A percentile compares a stretch with the other conserved stretches of the same genome.
Evolutionary conservation across 2,888 invertebrate species (phyloP).

Genomic region (Ceratothoa steindachneri): DNA sequence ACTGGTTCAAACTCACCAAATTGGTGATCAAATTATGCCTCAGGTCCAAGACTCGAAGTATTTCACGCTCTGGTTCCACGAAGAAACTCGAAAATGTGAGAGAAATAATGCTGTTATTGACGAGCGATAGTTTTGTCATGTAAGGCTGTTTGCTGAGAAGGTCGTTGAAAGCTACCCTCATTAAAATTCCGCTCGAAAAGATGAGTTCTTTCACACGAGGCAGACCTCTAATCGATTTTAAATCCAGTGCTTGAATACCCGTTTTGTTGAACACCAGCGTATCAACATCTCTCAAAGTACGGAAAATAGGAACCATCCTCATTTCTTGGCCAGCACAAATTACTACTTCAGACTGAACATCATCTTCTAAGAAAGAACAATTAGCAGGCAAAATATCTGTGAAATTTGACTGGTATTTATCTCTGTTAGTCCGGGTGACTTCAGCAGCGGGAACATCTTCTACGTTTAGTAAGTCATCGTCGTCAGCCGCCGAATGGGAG

Average conservation of each 20-base stretch:
- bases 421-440: too few relatives aligned
- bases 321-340: not conserved
- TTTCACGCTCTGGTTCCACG: not conserved
- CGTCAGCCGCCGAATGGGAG: too few relatives aligned
- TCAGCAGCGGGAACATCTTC: too few relatives aligned
- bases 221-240: not conserved
- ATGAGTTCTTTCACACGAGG: not conserved
- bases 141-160: not conserved
- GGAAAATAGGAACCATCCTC: not conserved
- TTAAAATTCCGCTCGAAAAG: not conserved
- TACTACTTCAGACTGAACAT: not conserved
- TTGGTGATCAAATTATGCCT: not conserved
- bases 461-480: too few relatives aligned
- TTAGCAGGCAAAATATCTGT: not conserved
- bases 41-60: not conserved
- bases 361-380: not conserved
- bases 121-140: not conserved
- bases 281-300: not conserved
- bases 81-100: not conserved
- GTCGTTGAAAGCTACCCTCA: not conserved
- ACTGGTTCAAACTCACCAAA: not conserved
- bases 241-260: not conserved
- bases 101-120: not conserved
- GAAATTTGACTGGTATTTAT: too few relatives aligned
- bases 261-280: not conserved